Evolutionary conservation across 2,113 vertebrate species (phyloP).

Genomic region (Tautogolabrus adspersus): DNA sequence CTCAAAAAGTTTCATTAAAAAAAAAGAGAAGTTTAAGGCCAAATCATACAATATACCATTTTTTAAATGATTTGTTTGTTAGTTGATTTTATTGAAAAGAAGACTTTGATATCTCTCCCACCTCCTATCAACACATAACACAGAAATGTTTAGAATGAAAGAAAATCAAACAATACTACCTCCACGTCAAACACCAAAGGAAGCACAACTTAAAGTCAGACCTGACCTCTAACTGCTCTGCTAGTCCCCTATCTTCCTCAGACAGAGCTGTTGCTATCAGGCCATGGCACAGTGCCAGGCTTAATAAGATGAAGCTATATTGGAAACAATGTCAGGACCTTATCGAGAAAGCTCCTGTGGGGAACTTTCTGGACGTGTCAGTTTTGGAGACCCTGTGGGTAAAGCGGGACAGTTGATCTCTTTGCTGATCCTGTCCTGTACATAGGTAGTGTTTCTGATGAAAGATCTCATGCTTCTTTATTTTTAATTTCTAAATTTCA

Average conservation of each 20-base stretch:
- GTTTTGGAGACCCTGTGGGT: no score
- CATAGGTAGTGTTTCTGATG: no score
- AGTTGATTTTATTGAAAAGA: no score
- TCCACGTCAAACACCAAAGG: background rate
- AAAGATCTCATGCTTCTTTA: no score
- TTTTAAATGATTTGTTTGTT: no score
- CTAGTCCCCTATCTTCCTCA: background rate
- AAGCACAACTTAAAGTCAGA: background rate
- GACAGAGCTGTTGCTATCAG: constrained; percentile 23
- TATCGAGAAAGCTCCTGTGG: background rate
- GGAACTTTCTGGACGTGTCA: no score
- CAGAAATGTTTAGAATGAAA: background rate
- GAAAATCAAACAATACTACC: background rate
- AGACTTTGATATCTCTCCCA: no score
- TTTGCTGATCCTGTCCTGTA: no score
- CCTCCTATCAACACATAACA: no score
- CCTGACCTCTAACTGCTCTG: background rate
- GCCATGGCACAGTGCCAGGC: constrained; percentile 28
- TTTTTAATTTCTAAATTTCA: no score
- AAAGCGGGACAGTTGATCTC: no score
- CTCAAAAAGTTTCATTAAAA: background rate
- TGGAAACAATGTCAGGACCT: constrained; percentile 46
- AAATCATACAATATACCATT: no score
- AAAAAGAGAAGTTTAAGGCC: background rate
- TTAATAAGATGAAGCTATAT: constrained; percentile 41